phyloP scores from a whole-genome alignment of 2,888 invertebrate genomes.

The Didymodactylos carnosus region DNA sequence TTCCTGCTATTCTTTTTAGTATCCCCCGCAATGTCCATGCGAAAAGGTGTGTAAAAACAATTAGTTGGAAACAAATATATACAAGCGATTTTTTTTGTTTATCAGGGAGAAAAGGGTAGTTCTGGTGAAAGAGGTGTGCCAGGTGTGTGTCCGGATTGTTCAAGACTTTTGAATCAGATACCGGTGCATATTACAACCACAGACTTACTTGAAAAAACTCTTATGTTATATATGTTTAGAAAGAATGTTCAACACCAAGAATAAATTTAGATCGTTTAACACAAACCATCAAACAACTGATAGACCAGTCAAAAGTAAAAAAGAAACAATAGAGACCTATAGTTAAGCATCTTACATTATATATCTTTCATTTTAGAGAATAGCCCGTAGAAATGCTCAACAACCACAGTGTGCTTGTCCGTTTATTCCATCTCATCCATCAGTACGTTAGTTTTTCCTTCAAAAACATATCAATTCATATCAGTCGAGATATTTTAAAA shows the following conservation, averaged over 20 bases:
- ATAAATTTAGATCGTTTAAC: not conserved
- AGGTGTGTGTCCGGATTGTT: not conserved
- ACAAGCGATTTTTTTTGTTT: not conserved
- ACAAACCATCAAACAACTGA: not conserved
- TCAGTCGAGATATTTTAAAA: too few relatives aligned
- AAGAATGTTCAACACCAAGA: not conserved
- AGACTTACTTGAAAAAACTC: too few relatives aligned
- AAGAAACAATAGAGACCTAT: too few relatives aligned
- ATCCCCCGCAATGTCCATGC: not conserved
- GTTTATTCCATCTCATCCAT: not conserved
- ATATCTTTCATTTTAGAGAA: not conserved
- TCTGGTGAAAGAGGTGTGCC: not conserved
- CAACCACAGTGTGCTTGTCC: not conserved
- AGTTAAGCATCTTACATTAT: not conserved
- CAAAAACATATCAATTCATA: too few relatives aligned
- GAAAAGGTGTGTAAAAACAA: not conserved
- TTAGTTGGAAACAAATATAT: not conserved
- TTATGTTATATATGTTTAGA: too few relatives aligned
- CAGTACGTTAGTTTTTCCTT: too few relatives aligned
- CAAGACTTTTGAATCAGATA: too few relatives aligned
- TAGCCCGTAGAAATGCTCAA: not conserved
- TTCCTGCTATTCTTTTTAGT: too few relatives aligned
- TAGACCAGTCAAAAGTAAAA: not conserved
- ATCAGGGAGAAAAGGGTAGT: too few relatives aligned
- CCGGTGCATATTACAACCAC: too few relatives aligned